Base-by-base conservation (phyloP, 2,113 vertebrate species). In the Phalacrocorax brasilianus region DNA sequence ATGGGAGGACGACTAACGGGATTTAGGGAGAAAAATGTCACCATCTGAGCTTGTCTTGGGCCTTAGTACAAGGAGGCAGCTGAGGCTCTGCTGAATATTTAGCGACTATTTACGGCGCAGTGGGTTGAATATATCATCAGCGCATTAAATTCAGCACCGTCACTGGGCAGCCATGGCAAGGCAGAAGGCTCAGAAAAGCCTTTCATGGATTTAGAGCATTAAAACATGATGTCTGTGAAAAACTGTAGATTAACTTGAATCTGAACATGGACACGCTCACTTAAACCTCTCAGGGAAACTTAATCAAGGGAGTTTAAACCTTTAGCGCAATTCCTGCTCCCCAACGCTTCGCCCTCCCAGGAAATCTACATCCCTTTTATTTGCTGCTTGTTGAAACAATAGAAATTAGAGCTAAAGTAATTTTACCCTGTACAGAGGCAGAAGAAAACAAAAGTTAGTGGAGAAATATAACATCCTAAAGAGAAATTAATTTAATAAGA, bases 21-120 rank as follows among this genome's bases (percentile, higher is more conserved):
- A 97, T 97, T 97, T 90, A 96, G 8, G 50, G 85, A 97, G 45
- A 95, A 95, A 97, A 97, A 96, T 97, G 97, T 96, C 96, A 95
- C 94, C 90, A 91, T 95, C 93, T 96, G 97, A 98, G 94, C 91
- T 96, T 93, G 84, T 91, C 88, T 95, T 94, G 58, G 96, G 83
- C 93, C 74, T 93, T 62, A 33, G 40, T 70, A 80, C 91, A 84
- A 73, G 19, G 47, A 95, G 86, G 77, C 83, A 63, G 85, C 76
- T 17, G 35, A 96, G 59, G 91, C 22, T 59, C 82, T 72, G 72
- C 92, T 85, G 96, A 95, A 96, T 97, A 92, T 79, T 83, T 91
- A 52, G 50, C 5, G 23, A 44, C 78, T 93, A n/a, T 91, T 97
- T 96, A 73, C 27, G 11, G 73, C 50, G 0, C 5, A 3, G 56